phyloP scores from a whole-genome alignment of 2,113 vertebrate species.

The Stomatorhinus ivindoensis region DNA sequence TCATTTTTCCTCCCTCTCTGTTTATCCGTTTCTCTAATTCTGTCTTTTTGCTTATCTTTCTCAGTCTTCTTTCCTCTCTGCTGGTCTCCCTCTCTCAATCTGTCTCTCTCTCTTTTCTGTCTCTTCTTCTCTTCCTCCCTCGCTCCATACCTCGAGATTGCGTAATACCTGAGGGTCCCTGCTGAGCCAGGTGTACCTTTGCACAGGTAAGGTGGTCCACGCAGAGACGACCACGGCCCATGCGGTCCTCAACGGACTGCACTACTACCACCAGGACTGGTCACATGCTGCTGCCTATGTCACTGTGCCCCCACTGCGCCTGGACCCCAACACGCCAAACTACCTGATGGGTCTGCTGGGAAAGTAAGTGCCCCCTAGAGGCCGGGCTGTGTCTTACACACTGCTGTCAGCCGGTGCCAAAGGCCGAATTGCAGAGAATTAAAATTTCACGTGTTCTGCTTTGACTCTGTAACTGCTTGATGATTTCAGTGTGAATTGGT shows the following conservation, averaged over 20 bases:
- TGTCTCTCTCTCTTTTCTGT: slow-evolving; percentile 8
- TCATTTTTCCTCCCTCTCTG: not conserved
- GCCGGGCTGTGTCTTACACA: not conserved
- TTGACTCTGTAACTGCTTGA: not conserved
- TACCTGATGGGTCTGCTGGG: slow-evolving; percentile 92
- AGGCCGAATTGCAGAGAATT: not conserved
- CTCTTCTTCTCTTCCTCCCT: not conserved
- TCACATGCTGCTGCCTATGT: slow-evolving; percentile 83
- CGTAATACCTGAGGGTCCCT: not conserved
- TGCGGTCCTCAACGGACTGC: slow-evolving; percentile 80
- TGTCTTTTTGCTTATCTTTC: not conserved
- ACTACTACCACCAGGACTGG: slow-evolving; percentile 98
- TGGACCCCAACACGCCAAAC: slow-evolving; percentile 87
- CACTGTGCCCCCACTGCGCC: slow-evolving; percentile 83
- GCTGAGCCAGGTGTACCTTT: not conserved
- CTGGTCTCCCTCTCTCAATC: not conserved
- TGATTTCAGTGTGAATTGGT: not conserved
- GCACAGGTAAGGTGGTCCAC: slow-evolving; percentile 82
- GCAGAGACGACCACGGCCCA: slow-evolving; percentile 87
- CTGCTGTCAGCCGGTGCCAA: not conserved
- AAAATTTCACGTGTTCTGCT: not conserved
- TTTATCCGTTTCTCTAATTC: not conserved
- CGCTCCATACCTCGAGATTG: not conserved
- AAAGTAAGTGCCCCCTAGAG: slow-evolving; percentile 66
- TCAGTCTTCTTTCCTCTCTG: not conserved